phyloP scores from a whole-genome alignment of 23 tunicate genomes.

The Pegea sp. region DNA sequence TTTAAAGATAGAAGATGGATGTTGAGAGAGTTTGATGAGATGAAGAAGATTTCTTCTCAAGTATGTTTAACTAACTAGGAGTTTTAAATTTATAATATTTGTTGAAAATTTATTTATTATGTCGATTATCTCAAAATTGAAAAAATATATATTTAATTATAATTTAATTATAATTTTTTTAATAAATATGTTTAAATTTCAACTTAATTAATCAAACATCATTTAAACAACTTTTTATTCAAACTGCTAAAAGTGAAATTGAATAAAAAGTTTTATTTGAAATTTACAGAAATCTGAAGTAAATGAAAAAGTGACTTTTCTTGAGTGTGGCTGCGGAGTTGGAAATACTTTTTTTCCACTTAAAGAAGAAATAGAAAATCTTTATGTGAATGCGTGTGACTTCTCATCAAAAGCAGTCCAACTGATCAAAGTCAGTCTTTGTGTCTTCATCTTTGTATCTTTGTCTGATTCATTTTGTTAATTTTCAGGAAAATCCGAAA shows the following conservation, averaged over 20 bases:
- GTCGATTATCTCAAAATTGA: not conserved
- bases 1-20: slow-evolving; percentile 95
- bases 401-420: slow-evolving; percentile 83
- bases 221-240: not conserved
- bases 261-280: not conserved
- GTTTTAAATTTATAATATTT: not conserved
- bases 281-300: not conserved
- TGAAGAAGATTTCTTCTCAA: not conserved
- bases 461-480: not conserved
- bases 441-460: not conserved
- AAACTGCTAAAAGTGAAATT: not conserved
- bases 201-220: no score
- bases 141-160: not conserved
- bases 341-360: slow-evolving; percentile 92
- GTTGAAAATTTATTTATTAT: not conserved
- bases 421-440: slow-evolving; percentile 24
- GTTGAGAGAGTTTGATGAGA: slow-evolving; percentile 59
- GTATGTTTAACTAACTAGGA: not conserved
- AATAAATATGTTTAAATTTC: no score
- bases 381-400: slow-evolving; percentile 72
- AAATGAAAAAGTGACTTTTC: slow-evolving; percentile 3
- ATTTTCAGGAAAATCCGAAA: slow-evolving; percentile 21
- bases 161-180: no score
- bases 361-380: slow-evolving; percentile 19
- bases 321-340: slow-evolving; percentile 95